phyloP scores from a whole-genome alignment of 2,888 invertebrate species.

The Lepetodrilus schrolli region DNA sequence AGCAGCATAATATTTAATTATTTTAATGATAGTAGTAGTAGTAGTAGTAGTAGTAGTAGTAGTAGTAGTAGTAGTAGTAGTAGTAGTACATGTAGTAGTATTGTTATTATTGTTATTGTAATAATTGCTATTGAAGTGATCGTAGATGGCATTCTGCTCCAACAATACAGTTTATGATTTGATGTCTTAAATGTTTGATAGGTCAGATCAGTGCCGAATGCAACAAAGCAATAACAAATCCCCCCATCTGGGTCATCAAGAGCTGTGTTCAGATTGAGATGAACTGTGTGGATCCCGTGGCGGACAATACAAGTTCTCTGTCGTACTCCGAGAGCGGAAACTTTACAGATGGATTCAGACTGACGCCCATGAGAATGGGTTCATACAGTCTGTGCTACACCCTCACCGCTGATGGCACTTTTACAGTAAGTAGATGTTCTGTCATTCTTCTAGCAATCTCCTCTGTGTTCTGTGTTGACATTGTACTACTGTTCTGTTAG shows the following conservation, averaged over 20 bases:
- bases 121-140: too few relatives aligned
- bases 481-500: too few relatives aligned
- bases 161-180: too few relatives aligned
- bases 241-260: constrained; percentile 23
- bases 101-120: too few relatives aligned
- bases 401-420: not conserved
- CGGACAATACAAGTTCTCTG: constrained; percentile 24
- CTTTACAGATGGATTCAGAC: constrained; percentile 35
- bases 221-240: not conserved
- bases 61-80: too few relatives aligned
- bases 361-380: not conserved
- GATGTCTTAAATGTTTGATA: not conserved
- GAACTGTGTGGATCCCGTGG: constrained; percentile 1
- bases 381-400: not conserved
- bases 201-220: constrained; percentile 18
- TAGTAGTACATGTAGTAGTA: too few relatives aligned
- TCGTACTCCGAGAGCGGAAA: constrained; percentile 34
- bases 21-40: too few relatives aligned
- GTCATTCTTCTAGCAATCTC: too few relatives aligned
- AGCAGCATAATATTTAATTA: too few relatives aligned
- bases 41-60: too few relatives aligned
- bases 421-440: constrained; percentile 1
- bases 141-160: too few relatives aligned
- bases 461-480: too few relatives aligned
- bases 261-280: not conserved